Evolutionary conservation across 2,888 invertebrate genomes (phyloP).

Genomic region (Pammene aurita): DNA sequence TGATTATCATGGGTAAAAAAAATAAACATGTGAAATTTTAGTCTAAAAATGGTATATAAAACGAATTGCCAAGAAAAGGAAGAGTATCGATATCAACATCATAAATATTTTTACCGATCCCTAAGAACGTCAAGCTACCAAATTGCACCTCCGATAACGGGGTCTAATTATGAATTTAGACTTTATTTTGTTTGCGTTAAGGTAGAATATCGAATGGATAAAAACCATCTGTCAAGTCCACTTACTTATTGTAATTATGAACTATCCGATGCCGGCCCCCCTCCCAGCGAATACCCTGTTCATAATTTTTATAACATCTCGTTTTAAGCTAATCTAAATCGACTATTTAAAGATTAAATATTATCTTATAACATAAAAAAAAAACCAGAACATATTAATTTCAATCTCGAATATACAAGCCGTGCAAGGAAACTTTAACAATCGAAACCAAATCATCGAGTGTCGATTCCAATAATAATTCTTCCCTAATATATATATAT

Average conservation of each 20-base stretch:
- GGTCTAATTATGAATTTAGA: no score
- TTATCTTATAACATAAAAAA: slow-evolving; percentile 39
- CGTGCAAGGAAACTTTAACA: slow-evolving; percentile 36
- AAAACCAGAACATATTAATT: slow-evolving; percentile 40
- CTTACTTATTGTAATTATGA: slow-evolving; percentile 7
- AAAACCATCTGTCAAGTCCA: no score
- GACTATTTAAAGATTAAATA: slow-evolving; percentile 42
- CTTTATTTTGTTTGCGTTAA: no score
- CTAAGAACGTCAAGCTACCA: no score
- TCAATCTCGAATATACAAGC: slow-evolving; percentile 42
- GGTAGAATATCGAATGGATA: no score
- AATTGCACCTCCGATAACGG: no score
- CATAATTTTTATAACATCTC: slow-evolving; percentile 41
- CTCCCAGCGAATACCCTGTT: slow-evolving; percentile 40
- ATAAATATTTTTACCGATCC: no score
- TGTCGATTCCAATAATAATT: slow-evolving; percentile 18
- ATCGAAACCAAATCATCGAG: slow-evolving; percentile 18
- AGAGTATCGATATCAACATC: no score
- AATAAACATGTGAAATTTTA: no score
- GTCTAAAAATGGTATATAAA: no score
- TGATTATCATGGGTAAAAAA: no score
- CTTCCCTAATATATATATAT: background rate
- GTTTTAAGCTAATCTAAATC: slow-evolving; percentile 40
- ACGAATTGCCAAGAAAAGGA: no score
- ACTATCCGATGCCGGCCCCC: slow-evolving; percentile 21